A percentile compares a stretch with the other conserved stretches of the same genome.
Conservation (phyloP, 2,888 invertebrate species). For the Kryphioiulus occultus region DNA sequence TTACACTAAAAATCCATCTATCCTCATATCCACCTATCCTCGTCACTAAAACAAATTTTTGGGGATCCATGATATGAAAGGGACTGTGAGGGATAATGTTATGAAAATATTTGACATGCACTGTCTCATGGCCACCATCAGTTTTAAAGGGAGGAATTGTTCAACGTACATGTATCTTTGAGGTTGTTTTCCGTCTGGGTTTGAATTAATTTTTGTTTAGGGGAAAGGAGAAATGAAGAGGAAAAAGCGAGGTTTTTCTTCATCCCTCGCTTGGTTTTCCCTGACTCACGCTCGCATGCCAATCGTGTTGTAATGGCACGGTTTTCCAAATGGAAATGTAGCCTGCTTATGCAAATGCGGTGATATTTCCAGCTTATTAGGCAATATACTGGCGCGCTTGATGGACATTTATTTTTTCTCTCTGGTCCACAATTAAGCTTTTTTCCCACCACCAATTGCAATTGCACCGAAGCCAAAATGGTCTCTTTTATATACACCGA, state of each 20-base stretch:
- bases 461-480: conserved; percentile 24
- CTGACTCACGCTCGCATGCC: conserved; percentile 22
- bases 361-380: conserved; percentile 35
- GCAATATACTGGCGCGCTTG: conserved; percentile 27
- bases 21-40: no score
- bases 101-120: no score
- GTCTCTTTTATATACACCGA: conserved; percentile 4
- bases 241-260: not conserved
- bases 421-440: conserved; percentile 37
- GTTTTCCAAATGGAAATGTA: conserved; percentile 21
- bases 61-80: no score
- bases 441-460: conserved; percentile 28
- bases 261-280: not conserved
- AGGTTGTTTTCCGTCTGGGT: not conserved
- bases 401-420: conserved; percentile 39
- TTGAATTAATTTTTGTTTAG: not conserved
- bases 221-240: not conserved
- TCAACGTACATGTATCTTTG: not conserved
- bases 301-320: not conserved
- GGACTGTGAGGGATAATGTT: no score
- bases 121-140: not conserved
- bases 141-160: not conserved
- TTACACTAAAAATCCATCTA: no score
- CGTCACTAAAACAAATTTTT: no score
- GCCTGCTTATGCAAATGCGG: conserved; percentile 32